Evolutionary conservation across 1,140 invertebrate species (phyloP).

Genomic region (Drusus annulatus): DNA sequence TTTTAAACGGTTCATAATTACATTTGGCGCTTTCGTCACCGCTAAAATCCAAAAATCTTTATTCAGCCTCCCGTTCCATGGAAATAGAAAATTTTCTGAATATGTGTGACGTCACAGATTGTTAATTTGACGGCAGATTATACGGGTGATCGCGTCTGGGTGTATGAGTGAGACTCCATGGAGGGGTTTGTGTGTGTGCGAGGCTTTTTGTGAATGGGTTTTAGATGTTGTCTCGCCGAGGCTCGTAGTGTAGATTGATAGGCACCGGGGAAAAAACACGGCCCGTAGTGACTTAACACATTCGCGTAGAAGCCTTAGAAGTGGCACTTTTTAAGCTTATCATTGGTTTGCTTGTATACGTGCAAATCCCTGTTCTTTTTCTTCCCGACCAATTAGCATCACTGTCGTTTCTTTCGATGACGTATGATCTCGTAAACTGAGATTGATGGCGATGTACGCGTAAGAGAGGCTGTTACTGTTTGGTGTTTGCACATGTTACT

Average conservation of each 20-base stretch:
- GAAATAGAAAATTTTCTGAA: slow-evolving; percentile 19
- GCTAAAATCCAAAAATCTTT: neutral
- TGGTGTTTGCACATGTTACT: too few relatives aligned
- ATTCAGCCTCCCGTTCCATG: neutral
- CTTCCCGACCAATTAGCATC: slow-evolving; percentile 10
- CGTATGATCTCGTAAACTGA: slow-evolving; percentile 8
- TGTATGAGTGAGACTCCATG: neutral
- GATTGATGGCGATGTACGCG: neutral
- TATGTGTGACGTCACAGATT: slow-evolving; percentile 24
- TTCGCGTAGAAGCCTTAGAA: neutral
- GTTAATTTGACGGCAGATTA: slow-evolving; percentile 31
- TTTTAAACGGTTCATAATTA: neutral
- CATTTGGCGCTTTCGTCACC: slow-evolving; percentile 14
- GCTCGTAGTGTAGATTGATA: neutral
- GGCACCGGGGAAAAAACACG: slow-evolving; percentile 2
- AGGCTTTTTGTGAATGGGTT: slow-evolving; percentile 37
- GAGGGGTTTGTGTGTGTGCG: neutral
- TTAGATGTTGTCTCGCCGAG: neutral
- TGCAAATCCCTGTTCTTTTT: neutral
- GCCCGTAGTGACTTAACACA: neutral
- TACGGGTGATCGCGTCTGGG: neutral
- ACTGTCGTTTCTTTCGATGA: slow-evolving; percentile 21
- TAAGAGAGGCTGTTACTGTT: too few relatives aligned
- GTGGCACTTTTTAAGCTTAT: neutral
- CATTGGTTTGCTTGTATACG: neutral